phyloP scores from a whole-genome alignment of 2,888 invertebrate genomes.

The Melanotus villosus region DNA sequence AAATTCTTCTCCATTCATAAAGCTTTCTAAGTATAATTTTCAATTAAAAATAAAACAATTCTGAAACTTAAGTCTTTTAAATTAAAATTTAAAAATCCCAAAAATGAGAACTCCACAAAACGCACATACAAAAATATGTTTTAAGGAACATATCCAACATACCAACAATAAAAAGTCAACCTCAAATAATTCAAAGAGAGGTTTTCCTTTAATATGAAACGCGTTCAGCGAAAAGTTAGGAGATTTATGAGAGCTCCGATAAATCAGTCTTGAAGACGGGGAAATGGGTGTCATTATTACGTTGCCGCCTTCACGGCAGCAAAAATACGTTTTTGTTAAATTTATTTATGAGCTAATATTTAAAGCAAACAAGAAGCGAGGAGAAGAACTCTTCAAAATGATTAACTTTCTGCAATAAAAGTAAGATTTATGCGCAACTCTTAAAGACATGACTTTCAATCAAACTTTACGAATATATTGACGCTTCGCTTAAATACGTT shows the following conservation, averaged over 20 bases:
- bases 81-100: too few species aligned
- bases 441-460: slow-evolving; percentile 33
- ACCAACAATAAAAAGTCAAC: slow-evolving; percentile 7
- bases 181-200: slow-evolving; percentile 3
- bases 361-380: slow-evolving; percentile 59
- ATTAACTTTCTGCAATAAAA: slow-evolving; percentile 58
- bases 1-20: too few species aligned
- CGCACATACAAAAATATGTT: too few species aligned
- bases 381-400: slow-evolving; percentile 52
- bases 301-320: slow-evolving; percentile 61
- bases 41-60: too few species aligned
- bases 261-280: slow-evolving; percentile 62
- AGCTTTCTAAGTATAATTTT: too few species aligned
- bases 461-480: slow-evolving; percentile 37
- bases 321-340: slow-evolving; percentile 64
- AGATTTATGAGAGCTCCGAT: slow-evolving; percentile 61
- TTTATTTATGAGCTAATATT: slow-evolving; percentile 67
- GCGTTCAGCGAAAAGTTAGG: slow-evolving; percentile 59
- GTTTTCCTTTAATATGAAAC: slow-evolving; percentile 43
- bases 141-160: not conserved
- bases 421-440: slow-evolving; percentile 44
- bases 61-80: too few species aligned
- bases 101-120: too few species aligned
- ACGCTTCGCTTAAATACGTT: not conserved
- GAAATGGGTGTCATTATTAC: slow-evolving; percentile 66